phyloP scores from a whole-genome alignment of 2,888 invertebrate species.

The Rotaria magnacalcarata region DNA sequence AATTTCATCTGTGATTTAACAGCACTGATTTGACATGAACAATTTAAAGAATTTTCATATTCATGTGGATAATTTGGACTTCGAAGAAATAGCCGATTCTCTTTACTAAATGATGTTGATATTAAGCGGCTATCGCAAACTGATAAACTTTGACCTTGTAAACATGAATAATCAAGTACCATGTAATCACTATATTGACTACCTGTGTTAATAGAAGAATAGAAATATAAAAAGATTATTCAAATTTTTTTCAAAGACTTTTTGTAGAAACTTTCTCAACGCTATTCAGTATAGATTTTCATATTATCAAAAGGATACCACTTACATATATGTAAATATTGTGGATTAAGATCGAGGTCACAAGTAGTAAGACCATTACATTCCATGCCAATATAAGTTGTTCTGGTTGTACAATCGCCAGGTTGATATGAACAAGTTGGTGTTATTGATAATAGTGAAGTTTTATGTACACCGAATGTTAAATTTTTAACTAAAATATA shows the following conservation, averaged over 20 bases:
- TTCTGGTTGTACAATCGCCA: constrained; percentile 24
- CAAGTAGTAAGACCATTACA: not conserved
- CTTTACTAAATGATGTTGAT: not conserved
- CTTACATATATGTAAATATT: constrained; percentile 29
- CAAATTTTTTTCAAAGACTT: too few relatives aligned
- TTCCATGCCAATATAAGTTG: constrained; percentile 19
- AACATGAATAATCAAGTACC: constrained; percentile 25
- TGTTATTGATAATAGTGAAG: not conserved
- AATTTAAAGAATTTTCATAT: constrained; percentile 23
- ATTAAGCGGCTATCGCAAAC: constrained; percentile 14
- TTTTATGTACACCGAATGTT: constrained; percentile 34
- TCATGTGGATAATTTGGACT: constrained; percentile 35
- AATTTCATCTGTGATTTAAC: not conserved
- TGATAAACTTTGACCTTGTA: constrained; percentile 10
- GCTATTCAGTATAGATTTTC: too few relatives aligned
- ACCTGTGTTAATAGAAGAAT: not conserved
- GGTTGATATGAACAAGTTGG: not conserved
- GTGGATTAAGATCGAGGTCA: constrained; percentile 24
- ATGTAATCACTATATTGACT: constrained; percentile 35
- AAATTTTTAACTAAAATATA: constrained; percentile 31
- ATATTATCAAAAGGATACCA: not conserved
- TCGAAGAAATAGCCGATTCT: not conserved
- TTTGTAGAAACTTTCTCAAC: too few relatives aligned
- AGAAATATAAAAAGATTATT: not conserved
- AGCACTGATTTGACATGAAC: not conserved